Base-by-base conservation (phyloP, 2,797 vertebrate genomes). In the Pseudomugil tenellus region DNA sequence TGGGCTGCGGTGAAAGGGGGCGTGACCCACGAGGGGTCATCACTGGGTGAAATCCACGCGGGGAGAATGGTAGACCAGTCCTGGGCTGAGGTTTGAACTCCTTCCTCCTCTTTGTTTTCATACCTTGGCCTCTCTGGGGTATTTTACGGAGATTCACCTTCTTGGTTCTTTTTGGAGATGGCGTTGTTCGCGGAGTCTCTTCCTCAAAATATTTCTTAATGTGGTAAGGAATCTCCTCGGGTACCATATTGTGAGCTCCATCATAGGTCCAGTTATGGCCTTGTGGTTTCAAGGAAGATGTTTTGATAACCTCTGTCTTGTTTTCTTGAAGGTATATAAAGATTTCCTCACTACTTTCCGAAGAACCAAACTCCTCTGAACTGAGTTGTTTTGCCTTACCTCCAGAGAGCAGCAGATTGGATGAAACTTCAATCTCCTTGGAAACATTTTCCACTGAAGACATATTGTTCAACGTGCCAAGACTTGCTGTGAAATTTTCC, bases 21-120 rank as follows among this genome's bases (percentile, higher is more conserved):
- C 89, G 19, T 77, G 64, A 4, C 89, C 94, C 82, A 32, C 90
- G 8, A 17, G 92, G 76, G 10, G 65, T 76, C 62, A 92, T 46
- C 4, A 13, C 75, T 9, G 86, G 90, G 43, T 86, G 83, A 14
- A 91, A 88, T 29, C 91, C 90, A 11, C 83, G 84, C 26, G 92
- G 89, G n/a, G 93, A 92, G 13, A 93, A 61, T 0, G 79, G 87
- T 51, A 72, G 59, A 21, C 72, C 80, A 29, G 52, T 87, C 48
- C 34, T 83, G 43, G 61, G 21, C 32, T 88, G 84, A 35, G 94
- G 89, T 61, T 88, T 90, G 58, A 91, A 94, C 1, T 87, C 86
- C 67, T 89, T 94, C 61, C 60, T 94, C 63, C 60, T 94, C 64
- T 81, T 94, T 0, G 92, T 94, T 80, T 93, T 94, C 86, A 95